Base-by-base conservation (phyloP, 2,113 vertebrate genomes). In the Otus sunia region DNA sequence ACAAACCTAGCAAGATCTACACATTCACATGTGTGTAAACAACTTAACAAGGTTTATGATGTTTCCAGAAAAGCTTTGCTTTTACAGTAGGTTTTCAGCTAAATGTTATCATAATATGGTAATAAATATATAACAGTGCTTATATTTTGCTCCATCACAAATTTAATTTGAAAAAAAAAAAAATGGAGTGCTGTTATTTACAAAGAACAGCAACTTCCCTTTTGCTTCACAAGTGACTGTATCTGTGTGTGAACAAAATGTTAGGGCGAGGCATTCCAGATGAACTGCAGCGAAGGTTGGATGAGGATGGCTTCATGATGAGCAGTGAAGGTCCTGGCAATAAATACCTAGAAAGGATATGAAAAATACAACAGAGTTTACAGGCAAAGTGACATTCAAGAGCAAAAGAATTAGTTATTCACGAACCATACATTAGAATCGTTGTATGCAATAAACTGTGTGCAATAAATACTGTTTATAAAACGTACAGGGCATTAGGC, bases 301-400 rank as follows among this genome's bases (percentile, higher is more conserved):
- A 98, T 56, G 97, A 98, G 96, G 99, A 98, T 98, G 99, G 98
- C 98, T 99, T 99, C 98, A 99, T 97, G 98, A 99, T 98, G 98
- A 99, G 99, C 96, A 99, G 99, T 97, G 99, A 98, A 96, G 99
- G 98, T 98, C 99, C 98, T 98, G 99, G 99, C 98, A 99, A 98
- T 98, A 99, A 98, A 98, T 98, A 99, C 99, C 99, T 99, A 98
- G 81, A 98, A 98, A 98, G 97, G 85, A 96, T 55, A 96, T 87
- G 79, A 82, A 89, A 98, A 97, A 97, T 78, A 97, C n/a, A 91
- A 75, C 86, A 94, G 78, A 93, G 75, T 90, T 96, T 96, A 96
- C 22, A 95, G 94, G 49, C 63, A 94, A 94, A 68, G 55, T 53
- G 94, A 84, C 23, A 97, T 59, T 89, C 76, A 86, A 88, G 12